phyloP scores from a whole-genome alignment of 2,113 vertebrate species.

The Brachyhypopomus gauderio region DNA sequence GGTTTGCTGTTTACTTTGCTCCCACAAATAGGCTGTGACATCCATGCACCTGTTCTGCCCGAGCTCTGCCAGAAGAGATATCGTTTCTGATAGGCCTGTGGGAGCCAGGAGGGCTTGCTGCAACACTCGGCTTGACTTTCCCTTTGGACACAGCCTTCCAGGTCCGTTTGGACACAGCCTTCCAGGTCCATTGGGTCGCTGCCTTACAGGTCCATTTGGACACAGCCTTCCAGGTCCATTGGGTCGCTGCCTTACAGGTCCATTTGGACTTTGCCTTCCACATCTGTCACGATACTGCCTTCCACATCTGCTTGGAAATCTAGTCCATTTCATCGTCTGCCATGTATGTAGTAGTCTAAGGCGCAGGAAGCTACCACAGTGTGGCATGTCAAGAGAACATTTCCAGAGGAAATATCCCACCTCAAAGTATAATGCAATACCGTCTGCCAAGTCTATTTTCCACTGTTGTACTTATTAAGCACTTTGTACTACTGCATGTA shows the following conservation, averaged over 20 bases:
- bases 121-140: slow-evolving; percentile 25
- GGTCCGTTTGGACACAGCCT: neutral
- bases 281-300: neutral
- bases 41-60: slow-evolving; percentile 60
- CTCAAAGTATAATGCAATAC: neutral
- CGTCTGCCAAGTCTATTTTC: neutral
- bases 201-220: neutral
- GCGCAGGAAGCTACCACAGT: neutral
- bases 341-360: neutral
- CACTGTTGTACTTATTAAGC: neutral
- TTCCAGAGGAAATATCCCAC: neutral
- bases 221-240: neutral
- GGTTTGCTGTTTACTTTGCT: slow-evolving; percentile 47
- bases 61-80: slow-evolving; percentile 61
- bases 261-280: neutral
- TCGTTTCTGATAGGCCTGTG: slow-evolving; percentile 58
- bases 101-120: neutral
- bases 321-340: neutral
- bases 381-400: neutral
- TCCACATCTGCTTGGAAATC: neutral
- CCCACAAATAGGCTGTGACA: slow-evolving; percentile 59
- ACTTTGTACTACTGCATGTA: neutral
- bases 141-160: neutral
- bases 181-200: no score
- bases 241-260: neutral